phyloP scores from a whole-genome alignment of 2,888 invertebrate genomes.

The Blera fallax region DNA sequence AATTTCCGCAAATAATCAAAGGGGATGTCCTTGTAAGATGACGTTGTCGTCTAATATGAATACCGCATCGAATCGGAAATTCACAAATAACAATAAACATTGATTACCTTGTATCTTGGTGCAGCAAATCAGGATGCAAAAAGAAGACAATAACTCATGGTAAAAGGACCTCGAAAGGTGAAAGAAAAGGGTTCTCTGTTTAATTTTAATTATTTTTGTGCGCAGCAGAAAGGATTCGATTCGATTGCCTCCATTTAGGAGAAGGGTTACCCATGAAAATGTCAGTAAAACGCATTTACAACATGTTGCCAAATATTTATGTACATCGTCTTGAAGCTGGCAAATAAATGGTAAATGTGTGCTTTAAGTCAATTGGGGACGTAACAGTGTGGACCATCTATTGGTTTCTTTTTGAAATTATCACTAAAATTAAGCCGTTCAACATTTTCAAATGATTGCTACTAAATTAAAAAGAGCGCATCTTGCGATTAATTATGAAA shows the following conservation, averaged over 20 bases:
- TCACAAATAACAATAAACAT: constrained; percentile 72
- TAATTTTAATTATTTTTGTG: constrained; percentile 62
- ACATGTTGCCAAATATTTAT: constrained; percentile 52
- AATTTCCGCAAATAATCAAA: constrained; percentile 66
- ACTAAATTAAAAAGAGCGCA: no score
- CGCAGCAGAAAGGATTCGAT: constrained; percentile 26
- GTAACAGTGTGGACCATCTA: no score
- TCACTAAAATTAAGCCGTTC: no score
- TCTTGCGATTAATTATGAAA: no score
- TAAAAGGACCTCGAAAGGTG: constrained; percentile 50
- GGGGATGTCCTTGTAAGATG: constrained; percentile 50
- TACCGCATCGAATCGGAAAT: constrained; percentile 61
- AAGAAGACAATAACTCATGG: constrained; percentile 47
- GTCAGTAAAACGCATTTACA: constrained; percentile 43
- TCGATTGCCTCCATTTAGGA: constrained; percentile 47
- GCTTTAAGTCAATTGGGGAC: no score
- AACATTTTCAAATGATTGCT: no score
- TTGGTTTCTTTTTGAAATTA: no score
- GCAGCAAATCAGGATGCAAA: constrained; percentile 1
- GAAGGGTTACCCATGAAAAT: constrained; percentile 33
- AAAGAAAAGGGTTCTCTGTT: constrained; percentile 62
- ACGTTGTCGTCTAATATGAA: constrained; percentile 51
- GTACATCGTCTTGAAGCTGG: no score
- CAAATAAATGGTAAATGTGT: no score
- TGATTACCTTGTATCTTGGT: constrained; percentile 52